Conservation (phyloP, 2,797 vertebrate genomes). For the Cryptoprocta ferox region DNA sequence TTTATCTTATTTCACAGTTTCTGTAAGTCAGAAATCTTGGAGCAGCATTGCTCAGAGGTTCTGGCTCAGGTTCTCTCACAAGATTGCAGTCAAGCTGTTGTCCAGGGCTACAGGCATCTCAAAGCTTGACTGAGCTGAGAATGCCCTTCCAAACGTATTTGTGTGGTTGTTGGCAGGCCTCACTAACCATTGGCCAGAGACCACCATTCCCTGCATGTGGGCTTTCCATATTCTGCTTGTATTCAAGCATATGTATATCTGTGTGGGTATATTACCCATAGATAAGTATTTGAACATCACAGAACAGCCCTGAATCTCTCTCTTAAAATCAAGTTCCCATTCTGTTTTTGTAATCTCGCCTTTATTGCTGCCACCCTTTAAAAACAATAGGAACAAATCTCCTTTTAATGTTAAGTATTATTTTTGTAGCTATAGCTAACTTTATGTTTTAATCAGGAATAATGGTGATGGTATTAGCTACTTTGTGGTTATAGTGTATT, state of each 20-base stretch:
- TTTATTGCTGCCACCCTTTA: constrained; percentile 37
- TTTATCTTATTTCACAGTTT: not conserved
- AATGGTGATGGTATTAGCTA: constrained; percentile 60
- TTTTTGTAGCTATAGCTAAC: constrained; percentile 68
- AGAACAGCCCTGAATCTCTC: not conserved
- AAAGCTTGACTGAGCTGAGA: not conserved
- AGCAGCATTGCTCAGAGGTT: not conserved
- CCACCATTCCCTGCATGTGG: not conserved
- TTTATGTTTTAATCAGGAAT: constrained; percentile 75
- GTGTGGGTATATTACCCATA: not conserved
- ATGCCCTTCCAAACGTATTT: not conserved
- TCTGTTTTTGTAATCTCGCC: constrained; percentile 42
- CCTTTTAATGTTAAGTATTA: constrained; percentile 70
- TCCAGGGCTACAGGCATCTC: not conserved
- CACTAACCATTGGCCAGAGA: not conserved
- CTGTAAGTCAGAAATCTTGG: not conserved
- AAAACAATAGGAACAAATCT: constrained; percentile 65
- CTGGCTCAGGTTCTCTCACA: not conserved
- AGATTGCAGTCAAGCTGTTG: not conserved
- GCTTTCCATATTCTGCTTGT: not conserved
- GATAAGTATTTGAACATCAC: constrained; percentile 7
- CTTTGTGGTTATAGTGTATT: constrained; percentile 66
- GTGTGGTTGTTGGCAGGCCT: not conserved
- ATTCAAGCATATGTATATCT: not conserved
- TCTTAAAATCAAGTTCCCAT: constrained; percentile 52